Evolutionary conservation across 2,888 invertebrate genomes (phyloP), one percentile per base, ranked within the genome.

Genomic region (Ophion ellenae): DNA sequence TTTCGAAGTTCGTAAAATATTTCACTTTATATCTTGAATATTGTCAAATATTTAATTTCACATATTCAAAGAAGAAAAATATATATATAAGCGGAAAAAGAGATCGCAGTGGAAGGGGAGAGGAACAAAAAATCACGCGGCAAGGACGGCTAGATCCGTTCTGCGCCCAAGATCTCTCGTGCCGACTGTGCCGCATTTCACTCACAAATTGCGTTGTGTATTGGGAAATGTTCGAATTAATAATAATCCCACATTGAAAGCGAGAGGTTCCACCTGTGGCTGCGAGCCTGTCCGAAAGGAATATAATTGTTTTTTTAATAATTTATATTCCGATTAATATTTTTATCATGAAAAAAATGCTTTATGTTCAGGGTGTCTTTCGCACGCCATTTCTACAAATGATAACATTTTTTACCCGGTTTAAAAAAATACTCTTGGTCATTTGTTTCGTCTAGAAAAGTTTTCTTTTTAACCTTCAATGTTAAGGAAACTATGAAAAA

Each of bases 61-160:
- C 6, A 40, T 40, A 40, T 40, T 40, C 7, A 1, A 0, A 40
- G 40, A 40, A 40, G 6, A 40, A 40, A 40, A 40, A 40, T 9
- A 40, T 40, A 40, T 40, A 40, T 40, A 40, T 40, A 36, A 20
- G 4, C 47, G 47, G 59, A 80, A 53, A 74, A 70, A 81, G n/a
- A 36, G 11, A 59, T 76, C 45, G 57, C 40, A 17, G 20, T 20
- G 32, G 53, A 17, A 53, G 53, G 53, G 53, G 53, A 53, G 17
- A 17, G 3, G 14, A 53, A 53, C 53, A 73, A 86, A 75, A 28
- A 67, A 74, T 45, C 24, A 71, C 36, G 83, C 10, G 20, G 80
- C 85, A 86, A 86, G 86, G 86, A 81, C 83, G 20, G 74, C 78
- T 40, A 45, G 85, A 80, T 83, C 80, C 66, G 85, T 81, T 81